Percentiles rank a stretch among this genome's conserved stretches.
phyloP scores from a whole-genome alignment of 2,888 invertebrate genomes.

The Zootermopsis nevadensis region DNA sequence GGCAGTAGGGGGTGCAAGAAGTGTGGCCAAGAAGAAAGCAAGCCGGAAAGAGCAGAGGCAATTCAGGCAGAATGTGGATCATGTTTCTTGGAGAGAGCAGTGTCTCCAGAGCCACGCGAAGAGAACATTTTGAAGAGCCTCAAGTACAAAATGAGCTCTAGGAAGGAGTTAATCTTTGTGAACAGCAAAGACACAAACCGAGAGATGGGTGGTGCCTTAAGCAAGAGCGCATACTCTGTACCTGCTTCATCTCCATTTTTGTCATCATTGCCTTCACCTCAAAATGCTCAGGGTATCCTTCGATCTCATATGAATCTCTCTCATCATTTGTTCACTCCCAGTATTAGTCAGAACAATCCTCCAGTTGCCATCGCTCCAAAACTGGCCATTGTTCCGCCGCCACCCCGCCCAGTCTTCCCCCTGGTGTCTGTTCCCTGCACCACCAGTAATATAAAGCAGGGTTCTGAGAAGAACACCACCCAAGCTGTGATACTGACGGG shows the following conservation, averaged over 20 bases:
- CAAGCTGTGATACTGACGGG: conserved; percentile 56
- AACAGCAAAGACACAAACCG: conserved; percentile 72
- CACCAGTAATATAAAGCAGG: conserved; percentile 29
- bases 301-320: conserved; percentile 51
- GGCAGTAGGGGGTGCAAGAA: neutral
- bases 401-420: conserved; percentile 53
- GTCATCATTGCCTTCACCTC: conserved; percentile 50
- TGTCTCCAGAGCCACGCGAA: conserved; percentile 7
- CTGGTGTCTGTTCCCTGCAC: conserved; percentile 51
- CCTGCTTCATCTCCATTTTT: conserved; percentile 46
- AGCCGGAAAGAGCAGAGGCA: neutral
- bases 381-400: conserved; percentile 39
- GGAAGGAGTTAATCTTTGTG: conserved; percentile 71
- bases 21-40: conserved; percentile 4
- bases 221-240: conserved; percentile 58
- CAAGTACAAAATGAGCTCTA: conserved; percentile 78
- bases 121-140: conserved; percentile 74
- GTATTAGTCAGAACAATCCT: conserved; percentile 52
- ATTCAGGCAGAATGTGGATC: neutral
- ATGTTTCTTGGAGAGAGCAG: neutral
- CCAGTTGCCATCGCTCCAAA: conserved; percentile 57
- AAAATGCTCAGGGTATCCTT: conserved; percentile 53
- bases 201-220: conserved; percentile 58
- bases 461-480: conserved; percentile 30
- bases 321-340: conserved; percentile 50